A percentile compares a stretch with the other conserved stretches of the same genome.
phyloP scores from a whole-genome alignment of 1,140 invertebrate genomes.

The Zaprionus lachaisei region DNA sequence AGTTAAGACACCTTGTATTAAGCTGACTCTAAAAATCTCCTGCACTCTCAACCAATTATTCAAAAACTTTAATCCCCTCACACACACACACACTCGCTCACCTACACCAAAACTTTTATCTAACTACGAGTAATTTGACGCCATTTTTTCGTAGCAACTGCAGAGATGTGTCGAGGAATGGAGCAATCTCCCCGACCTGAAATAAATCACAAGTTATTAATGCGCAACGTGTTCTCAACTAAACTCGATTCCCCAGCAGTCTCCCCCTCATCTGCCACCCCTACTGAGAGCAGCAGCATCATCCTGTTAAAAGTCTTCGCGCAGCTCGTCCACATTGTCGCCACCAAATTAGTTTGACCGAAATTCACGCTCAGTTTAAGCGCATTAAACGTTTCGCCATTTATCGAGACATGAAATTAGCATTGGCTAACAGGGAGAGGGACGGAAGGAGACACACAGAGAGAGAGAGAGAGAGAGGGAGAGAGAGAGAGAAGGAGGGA shows the following conservation, averaged over 20 bases:
- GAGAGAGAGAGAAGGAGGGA: neutral
- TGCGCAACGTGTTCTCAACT: slow-evolving; percentile 61
- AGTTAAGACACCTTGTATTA: slow-evolving; percentile 14
- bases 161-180: slow-evolving; percentile 13
- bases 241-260: slow-evolving; percentile 51
- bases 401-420: slow-evolving; percentile 48
- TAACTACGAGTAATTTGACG: slow-evolving; percentile 64
- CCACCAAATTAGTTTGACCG: slow-evolving; percentile 60
- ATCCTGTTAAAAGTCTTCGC: slow-evolving; percentile 6
- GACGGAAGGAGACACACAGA: neutral
- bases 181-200: neutral
- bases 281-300: slow-evolving; percentile 41
- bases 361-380: slow-evolving; percentile 54
- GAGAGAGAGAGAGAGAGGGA: neutral
- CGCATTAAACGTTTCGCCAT: slow-evolving; percentile 52
- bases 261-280: neutral
- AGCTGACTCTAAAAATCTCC: slow-evolving; percentile 32
- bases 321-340: slow-evolving; percentile 29
- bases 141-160: slow-evolving; percentile 34
- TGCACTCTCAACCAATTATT: slow-evolving; percentile 54
- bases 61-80: slow-evolving; percentile 45
- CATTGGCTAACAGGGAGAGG: slow-evolving; percentile 11
- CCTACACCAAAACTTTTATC: slow-evolving; percentile 53
- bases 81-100: slow-evolving; percentile 3
- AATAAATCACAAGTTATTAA: slow-evolving; percentile 78